These are phyloP conservation scores for Porphyrio hochstetteri DNA, from an alignment of 2,113 vertebrate species.

Conservation along the genomic window DNA sequence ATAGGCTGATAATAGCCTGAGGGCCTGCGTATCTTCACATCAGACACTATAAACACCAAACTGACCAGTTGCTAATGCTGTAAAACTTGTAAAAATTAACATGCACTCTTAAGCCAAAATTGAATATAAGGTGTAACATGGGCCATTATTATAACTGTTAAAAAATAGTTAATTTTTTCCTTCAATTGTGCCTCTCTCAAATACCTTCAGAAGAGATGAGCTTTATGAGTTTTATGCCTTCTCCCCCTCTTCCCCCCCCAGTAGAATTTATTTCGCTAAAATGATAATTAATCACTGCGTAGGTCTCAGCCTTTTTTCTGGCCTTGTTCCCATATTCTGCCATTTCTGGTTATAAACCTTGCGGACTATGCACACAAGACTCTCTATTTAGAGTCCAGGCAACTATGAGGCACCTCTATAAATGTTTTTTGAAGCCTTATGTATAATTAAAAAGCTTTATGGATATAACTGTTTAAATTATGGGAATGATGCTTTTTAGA, in stretches of 20 bases:
- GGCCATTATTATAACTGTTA: background rate
- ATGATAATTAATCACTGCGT: background rate
- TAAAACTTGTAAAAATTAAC: background rate
- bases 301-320: background rate
- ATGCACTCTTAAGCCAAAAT: background rate
- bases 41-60: background rate
- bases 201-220: background rate
- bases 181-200: background rate
- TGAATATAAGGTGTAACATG: accelerated
- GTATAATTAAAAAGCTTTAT: background rate
- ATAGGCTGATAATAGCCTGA: background rate
- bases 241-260: accelerated
- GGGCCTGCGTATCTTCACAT: background rate
- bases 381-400: background rate
- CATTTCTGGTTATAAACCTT: background rate
- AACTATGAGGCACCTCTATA: background rate
- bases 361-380: background rate
- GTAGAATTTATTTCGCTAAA: background rate
- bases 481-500: background rate
- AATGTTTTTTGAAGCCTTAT: background rate
- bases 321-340: background rate
- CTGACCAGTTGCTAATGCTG: background rate
- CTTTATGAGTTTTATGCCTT: background rate
- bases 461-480: background rate
- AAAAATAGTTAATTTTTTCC: background rate